Evolutionary conservation across 1,140 invertebrate species (phyloP), one percentile per base, ranked within the genome.

Genomic region (Neelides sp.): DNA sequence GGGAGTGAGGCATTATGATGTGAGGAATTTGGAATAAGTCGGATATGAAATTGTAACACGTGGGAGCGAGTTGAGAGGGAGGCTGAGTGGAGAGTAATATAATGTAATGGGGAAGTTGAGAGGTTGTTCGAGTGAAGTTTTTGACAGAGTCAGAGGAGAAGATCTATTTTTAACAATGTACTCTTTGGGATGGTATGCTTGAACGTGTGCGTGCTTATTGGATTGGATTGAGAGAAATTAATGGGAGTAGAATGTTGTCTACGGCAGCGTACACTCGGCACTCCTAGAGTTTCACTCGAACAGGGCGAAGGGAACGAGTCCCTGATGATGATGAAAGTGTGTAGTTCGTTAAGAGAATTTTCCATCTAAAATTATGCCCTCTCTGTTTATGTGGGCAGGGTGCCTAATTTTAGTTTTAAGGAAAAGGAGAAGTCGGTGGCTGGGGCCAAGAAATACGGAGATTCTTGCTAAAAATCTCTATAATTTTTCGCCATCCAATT

Each of bases 401-500:
- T 58, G 56, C 56, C 56, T 54, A 58, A 58, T 54, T 54, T 54
- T 48, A 40, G 36, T 37, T 52, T 52, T 52, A 27, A 34, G 51
- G 51, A 52, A 48, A 52, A 17, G 8, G 8, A 10, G 15, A 10
- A 34, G 30, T 34, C n/a, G n/a, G n/a, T n/a, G 43, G 3, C 32
- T 19, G 44, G 43, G 44, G 41, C 44, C 47, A 44, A 52, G 52
- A 51, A 56, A 52, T 43, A 56, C 30, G 28, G 35, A 48, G 49
- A 47, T 55, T 50, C 45, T 50, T 51, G 44, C 43, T 50, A 48
- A 56, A 56, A 52, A 56, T 51, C 27, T 51, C 47, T 47, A 50
- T 56, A 56, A 56, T 56, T 56, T 56, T 56, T 56, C 54, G 54
- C 49, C 32, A 56, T 52, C 54, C 54, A 56, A 56, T 56, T 56